Conservation (phyloP, 2,888 invertebrate species). For the Pyrochroa serraticornis region DNA sequence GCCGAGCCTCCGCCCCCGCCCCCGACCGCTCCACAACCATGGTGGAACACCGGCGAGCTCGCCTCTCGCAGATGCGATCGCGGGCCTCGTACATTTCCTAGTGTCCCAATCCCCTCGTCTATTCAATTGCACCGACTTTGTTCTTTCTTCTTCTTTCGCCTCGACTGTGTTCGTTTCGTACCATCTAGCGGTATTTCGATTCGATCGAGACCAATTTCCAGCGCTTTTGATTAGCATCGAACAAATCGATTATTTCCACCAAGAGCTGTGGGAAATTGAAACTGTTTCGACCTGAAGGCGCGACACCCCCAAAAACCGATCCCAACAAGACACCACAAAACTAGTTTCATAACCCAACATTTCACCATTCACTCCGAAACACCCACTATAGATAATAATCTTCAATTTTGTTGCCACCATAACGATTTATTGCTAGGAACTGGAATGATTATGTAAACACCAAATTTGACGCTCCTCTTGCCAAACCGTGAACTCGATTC, state of each 20-base stretch:
- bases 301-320: too few relatives aligned
- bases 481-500: too few relatives aligned
- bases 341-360: too few relatives aligned
- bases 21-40: constrained; percentile 17
- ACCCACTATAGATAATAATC: too few relatives aligned
- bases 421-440: too few relatives aligned
- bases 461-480: too few relatives aligned
- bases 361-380: too few relatives aligned
- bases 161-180: constrained; percentile 2
- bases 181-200: constrained; percentile 28
- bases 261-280: constrained; percentile 2
- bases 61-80: constrained; percentile 30
- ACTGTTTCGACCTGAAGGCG: background rate
- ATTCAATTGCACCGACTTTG: constrained; percentile 13
- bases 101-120: constrained; percentile 43
- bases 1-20: constrained; percentile 38
- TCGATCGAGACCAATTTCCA: constrained; percentile 30
- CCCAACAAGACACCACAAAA: too few relatives aligned
- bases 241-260: constrained; percentile 18
- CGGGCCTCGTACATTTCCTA: constrained; percentile 47
- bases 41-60: constrained; percentile 42
- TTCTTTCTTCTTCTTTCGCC: constrained; percentile 12
- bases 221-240: constrained; percentile 30
- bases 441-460: too few relatives aligned
- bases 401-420: too few relatives aligned